Evolutionary conservation across 2,888 invertebrate genomes (phyloP).

Genomic region (Asteroscopus sphinx): DNA sequence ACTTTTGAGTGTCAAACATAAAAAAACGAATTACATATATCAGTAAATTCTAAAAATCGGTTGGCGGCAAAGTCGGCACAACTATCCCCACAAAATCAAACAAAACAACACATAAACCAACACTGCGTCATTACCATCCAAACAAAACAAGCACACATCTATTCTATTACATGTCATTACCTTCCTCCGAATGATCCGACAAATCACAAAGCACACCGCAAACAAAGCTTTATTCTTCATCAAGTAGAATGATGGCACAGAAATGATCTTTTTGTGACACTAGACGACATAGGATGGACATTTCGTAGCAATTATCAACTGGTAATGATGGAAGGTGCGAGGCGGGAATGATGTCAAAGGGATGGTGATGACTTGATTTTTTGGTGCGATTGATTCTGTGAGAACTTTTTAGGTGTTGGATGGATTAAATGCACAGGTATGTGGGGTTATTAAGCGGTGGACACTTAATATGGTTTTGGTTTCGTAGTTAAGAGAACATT

Average conservation of each 20-base stretch:
- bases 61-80: neutral
- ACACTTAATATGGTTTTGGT: neutral
- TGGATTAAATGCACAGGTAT: constrained; percentile 16
- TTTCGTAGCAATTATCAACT: constrained; percentile 64
- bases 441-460: constrained; percentile 1
- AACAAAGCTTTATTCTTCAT: constrained; percentile 60
- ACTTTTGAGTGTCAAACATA: no score
- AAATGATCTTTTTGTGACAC: constrained; percentile 73
- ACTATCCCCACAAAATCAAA: neutral
- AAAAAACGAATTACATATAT: neutral
- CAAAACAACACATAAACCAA: constrained; percentile 8
- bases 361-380: constrained; percentile 45
- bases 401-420: constrained; percentile 24
- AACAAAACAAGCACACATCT: constrained; percentile 30
- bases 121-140: constrained; percentile 16
- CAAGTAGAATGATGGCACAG: constrained; percentile 69
- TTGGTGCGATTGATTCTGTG: constrained; percentile 33
- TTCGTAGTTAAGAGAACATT: no score
- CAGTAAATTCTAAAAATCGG: neutral
- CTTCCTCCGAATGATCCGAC: constrained; percentile 51
- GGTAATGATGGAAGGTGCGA: constrained; percentile 57
- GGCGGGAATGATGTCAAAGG: constrained; percentile 42
- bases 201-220: constrained; percentile 60
- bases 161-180: constrained; percentile 44
- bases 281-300: constrained; percentile 69